phyloP scores from a whole-genome alignment of 1,140 invertebrate genomes.

The Chionoecetes opilio region DNA sequence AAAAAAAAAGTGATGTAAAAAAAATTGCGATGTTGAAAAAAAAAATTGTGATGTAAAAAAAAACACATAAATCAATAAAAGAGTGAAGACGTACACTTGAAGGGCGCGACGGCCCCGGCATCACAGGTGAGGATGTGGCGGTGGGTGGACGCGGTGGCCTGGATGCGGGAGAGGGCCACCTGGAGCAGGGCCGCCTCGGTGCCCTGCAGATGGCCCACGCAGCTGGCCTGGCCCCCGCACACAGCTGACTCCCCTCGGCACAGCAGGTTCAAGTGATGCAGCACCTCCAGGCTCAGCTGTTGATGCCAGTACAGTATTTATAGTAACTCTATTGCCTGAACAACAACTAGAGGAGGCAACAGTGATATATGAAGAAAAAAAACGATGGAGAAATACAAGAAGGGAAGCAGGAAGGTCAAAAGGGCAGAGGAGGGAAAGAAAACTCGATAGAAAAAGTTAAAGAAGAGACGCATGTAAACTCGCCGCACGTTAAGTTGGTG shows the following conservation, averaged over 20 bases:
- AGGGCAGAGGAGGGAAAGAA: not conserved
- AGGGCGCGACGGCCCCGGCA: not conserved
- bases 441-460: too few relatives aligned
- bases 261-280: slow-evolving; percentile 66
- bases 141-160: slow-evolving; percentile 69
- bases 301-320: not conserved
- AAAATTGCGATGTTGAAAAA: too few relatives aligned
- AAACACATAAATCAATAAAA: not conserved
- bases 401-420: not conserved
- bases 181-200: slow-evolving; percentile 69
- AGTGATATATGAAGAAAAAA: not conserved
- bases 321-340: not conserved
- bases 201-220: slow-evolving; percentile 61
- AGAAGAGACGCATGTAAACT: too few relatives aligned
- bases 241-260: slow-evolving; percentile 63
- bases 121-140: slow-evolving; percentile 55
- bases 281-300: slow-evolving; percentile 70
- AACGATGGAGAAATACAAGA: not conserved
- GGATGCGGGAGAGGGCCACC: slow-evolving; percentile 66
- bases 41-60: too few relatives aligned
- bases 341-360: not conserved
- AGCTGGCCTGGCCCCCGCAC: slow-evolving; percentile 68
- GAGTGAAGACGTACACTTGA: slow-evolving; percentile 52
- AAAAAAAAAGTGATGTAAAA: too few relatives aligned
- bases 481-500: too few relatives aligned